Conservation (phyloP, 2,797 vertebrate species). For the Typhlichthys eigenmanni region DNA sequence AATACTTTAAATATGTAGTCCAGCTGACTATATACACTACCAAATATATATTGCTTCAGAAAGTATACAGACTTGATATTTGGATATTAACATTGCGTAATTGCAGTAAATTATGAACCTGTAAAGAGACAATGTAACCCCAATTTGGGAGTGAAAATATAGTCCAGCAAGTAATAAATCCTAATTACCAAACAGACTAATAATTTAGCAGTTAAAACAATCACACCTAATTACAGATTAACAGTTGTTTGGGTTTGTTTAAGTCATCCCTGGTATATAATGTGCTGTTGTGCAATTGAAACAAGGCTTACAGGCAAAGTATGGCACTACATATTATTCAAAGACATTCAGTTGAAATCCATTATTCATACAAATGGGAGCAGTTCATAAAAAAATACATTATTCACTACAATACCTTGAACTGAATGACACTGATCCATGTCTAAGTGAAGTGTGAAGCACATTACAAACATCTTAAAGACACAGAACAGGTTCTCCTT, state of each 20-base stretch:
- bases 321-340: neutral
- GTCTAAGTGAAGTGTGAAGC: constrained; percentile 14
- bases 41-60: neutral
- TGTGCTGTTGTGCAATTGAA: constrained; percentile 25
- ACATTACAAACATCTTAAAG: constrained; percentile 10
- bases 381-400: constrained; percentile 26
- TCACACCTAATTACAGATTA: constrained; percentile 47
- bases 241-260: constrained; percentile 26
- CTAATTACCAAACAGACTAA: constrained; percentile 15
- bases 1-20: no score
- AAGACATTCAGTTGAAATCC: constrained; percentile 39
- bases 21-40: neutral
- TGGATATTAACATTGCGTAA: neutral
- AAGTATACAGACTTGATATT: neutral
- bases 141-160: constrained; percentile 5
- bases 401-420: constrained; percentile 23
- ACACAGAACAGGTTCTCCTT: neutral
- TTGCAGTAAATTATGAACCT: constrained; percentile 1
- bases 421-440: constrained; percentile 10
- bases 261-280: constrained; percentile 16
- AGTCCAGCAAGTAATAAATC: neutral
- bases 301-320: constrained; percentile 14
- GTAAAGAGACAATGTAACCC: neutral
- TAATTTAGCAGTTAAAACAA: constrained; percentile 32
- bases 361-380: constrained; percentile 35